Percentiles rank a stretch among this genome's conserved stretches.
These are phyloP conservation scores for Paraplagusia blochii DNA, from an alignment of 2,113 vertebrate genomes.

Conservation along the genomic window DNA sequence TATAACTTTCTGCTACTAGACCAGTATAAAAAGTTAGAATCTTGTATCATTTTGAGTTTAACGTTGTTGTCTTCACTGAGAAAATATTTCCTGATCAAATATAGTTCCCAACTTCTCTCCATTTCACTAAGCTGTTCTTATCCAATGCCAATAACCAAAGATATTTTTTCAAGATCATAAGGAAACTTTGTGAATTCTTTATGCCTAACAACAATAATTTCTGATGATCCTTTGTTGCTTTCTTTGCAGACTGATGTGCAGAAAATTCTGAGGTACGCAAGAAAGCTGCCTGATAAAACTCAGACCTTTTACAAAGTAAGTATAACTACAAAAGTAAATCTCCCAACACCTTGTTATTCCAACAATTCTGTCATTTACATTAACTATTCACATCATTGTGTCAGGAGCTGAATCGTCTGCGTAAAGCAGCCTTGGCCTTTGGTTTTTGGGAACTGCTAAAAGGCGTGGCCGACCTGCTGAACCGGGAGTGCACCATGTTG, in stretches of 20 bases:
- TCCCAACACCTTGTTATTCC: not conserved
- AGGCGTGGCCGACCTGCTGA: constrained; percentile 92
- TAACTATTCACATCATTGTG: constrained; percentile 1
- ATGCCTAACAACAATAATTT: not conserved
- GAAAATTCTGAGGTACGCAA: constrained; percentile 97
- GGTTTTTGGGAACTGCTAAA: constrained; percentile 96
- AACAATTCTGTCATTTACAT: not conserved
- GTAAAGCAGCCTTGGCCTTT: constrained; percentile 93
- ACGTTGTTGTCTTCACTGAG: no score
- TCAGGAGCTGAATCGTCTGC: constrained; percentile 93
- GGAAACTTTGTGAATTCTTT: no score
- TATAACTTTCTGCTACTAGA: no score
- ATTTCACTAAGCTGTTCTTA: no score
- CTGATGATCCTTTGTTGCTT: not conserved
- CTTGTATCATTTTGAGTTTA: no score
- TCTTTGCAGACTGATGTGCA: constrained; percentile 92
- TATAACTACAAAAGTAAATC: not conserved
- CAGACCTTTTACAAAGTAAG: constrained; percentile 98
- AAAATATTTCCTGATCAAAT: no score
- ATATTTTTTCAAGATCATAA: no score
- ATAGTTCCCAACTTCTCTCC: no score
- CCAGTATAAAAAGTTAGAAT: no score
- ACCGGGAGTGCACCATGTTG: constrained; percentile 92
- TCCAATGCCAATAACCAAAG: no score
- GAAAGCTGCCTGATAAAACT: constrained; percentile 98